Evolutionary conservation across 2,113 vertebrate species (phyloP).

Genomic region (Thamnophis sirtalis): DNA sequence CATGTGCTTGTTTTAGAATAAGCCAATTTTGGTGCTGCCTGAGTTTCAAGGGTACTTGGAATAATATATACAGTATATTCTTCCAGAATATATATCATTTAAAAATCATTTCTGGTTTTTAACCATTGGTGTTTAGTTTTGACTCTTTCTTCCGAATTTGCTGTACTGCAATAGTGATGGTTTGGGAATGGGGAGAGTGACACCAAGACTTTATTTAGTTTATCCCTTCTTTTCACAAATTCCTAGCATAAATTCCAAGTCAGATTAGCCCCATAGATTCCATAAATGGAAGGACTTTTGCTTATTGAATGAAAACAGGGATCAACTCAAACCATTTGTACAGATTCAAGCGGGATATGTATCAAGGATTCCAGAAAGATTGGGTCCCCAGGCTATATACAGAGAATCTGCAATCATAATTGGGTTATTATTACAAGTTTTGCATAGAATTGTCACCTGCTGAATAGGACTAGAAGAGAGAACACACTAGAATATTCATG

Average conservation of each 20-base stretch:
- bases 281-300: not conserved
- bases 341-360: not conserved
- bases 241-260: rapidly evolving
- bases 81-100: too few species aligned
- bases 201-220: not conserved
- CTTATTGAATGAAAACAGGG: not conserved
- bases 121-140: rapidly evolving
- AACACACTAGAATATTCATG: not conserved
- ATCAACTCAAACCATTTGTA: not conserved
- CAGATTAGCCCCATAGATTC: not conserved
- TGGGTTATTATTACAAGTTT: not conserved
- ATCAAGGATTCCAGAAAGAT: not conserved
- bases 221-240: not conserved
- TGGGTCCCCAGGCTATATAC: too few species aligned
- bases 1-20: not conserved
- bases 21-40: constrained; percentile 8
- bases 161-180: not conserved
- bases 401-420: not conserved
- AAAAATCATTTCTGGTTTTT: not conserved
- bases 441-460: not conserved
- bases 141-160: not conserved
- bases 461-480: not conserved
- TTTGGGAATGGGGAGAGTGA: too few species aligned
- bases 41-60: not conserved
- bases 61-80: too few species aligned